Conservation (phyloP, 2,888 invertebrate genomes). For the Bombyx huttoni region DNA sequence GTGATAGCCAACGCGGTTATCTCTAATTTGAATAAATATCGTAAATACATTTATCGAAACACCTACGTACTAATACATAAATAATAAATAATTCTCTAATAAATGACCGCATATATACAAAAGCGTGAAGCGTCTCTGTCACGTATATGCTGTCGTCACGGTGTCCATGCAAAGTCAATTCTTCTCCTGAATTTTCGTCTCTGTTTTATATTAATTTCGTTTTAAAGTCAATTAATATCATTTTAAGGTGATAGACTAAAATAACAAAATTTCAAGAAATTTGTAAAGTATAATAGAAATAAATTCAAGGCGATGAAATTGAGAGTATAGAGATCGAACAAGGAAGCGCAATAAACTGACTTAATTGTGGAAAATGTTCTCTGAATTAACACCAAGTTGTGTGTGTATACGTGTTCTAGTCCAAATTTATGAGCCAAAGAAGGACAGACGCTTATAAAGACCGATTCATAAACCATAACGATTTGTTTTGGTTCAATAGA, state of each 20-base stretch:
- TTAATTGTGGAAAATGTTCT: background rate
- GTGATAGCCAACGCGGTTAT: background rate
- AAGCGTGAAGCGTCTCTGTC: constrained; percentile 46
- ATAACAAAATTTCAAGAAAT: too few species aligned
- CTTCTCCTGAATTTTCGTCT: background rate
- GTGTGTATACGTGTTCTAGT: constrained; percentile 28
- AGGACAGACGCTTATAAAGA: constrained; percentile 34
- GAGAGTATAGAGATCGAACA: too few species aligned
- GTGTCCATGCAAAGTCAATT: background rate
- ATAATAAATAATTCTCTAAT: constrained; percentile 63
- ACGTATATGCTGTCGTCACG: background rate
- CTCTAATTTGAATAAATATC: constrained; percentile 15
- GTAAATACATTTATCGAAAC: constrained; percentile 20
- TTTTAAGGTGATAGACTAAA: too few species aligned
- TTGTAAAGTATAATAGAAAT: too few species aligned
- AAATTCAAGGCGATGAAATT: too few species aligned
- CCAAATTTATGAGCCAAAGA: constrained; percentile 35
- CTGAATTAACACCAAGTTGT: background rate
- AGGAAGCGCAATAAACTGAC: too few species aligned
- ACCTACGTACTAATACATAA: constrained; percentile 51
- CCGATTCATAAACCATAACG: constrained; percentile 14
- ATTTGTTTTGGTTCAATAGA: background rate
- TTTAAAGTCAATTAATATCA: constrained; percentile 1
- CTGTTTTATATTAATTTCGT: constrained; percentile 7
- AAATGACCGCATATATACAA: constrained; percentile 63